Conservation (phyloP, 1,140 invertebrate species). For the Drosophila tropicalis region DNA sequence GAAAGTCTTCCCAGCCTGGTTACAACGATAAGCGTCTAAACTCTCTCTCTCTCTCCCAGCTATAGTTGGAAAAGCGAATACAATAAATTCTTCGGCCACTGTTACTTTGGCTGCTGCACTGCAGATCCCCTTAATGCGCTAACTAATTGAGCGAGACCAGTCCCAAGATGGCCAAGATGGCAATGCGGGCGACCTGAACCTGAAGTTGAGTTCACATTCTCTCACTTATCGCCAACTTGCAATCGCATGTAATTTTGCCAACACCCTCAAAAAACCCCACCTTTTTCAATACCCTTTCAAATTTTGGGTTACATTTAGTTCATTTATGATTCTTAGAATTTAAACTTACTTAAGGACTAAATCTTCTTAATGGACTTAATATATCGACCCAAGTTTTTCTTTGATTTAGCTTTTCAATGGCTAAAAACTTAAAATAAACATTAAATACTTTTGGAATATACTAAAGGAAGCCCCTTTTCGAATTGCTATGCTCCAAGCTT, state of each 20-base stretch:
- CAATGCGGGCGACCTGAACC: slow-evolving; percentile 27
- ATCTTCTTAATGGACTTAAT: too few relatives aligned
- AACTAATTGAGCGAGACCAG: slow-evolving; percentile 67
- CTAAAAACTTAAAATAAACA: too few relatives aligned
- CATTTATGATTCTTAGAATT: too few relatives aligned
- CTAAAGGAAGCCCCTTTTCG: too few relatives aligned
- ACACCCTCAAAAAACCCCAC: slow-evolving; percentile 9
- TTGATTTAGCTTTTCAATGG: too few relatives aligned
- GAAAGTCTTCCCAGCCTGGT: slow-evolving; percentile 47
- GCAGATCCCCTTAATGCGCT: slow-evolving; percentile 71
- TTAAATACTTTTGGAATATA: too few relatives aligned
- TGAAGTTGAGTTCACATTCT: slow-evolving; percentile 12
- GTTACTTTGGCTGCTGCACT: slow-evolving; percentile 21
- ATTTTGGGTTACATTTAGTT: neutral
- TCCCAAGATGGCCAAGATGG: slow-evolving; percentile 18
- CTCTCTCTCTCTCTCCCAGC: slow-evolving; percentile 18
- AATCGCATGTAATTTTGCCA: slow-evolving; percentile 69
- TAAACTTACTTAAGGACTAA: neutral
- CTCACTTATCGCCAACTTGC: slow-evolving; percentile 57
- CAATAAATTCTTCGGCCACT: slow-evolving; percentile 67
- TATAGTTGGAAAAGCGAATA: slow-evolving; percentile 29
- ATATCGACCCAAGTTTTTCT: too few relatives aligned
- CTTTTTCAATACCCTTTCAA: slow-evolving; percentile 15
- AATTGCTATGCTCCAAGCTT: neutral
- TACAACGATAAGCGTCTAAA: slow-evolving; percentile 62